Conservation (phyloP, 2,113 vertebrate genomes). For the Raja brachyura region DNA sequence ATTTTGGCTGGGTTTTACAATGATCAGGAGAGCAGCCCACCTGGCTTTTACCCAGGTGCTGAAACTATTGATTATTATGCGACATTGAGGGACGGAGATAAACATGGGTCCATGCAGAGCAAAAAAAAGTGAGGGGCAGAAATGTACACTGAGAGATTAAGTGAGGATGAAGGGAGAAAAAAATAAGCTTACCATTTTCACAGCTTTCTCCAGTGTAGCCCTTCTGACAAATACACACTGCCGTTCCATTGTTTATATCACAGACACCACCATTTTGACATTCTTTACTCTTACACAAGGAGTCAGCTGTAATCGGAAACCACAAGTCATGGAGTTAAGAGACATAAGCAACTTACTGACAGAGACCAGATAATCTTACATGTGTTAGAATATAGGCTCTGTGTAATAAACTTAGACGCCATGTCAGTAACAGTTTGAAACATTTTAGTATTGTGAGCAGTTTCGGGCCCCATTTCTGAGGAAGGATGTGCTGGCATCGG, state of each 20-base stretch:
- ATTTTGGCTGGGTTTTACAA: neutral
- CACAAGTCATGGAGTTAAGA: neutral
- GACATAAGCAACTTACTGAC: neutral
- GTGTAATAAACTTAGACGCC: too few species aligned
- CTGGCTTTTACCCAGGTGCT: neutral
- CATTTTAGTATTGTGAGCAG: neutral
- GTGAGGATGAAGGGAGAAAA: neutral
- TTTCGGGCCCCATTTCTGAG: too few species aligned
- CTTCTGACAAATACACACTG: conserved; percentile 8
- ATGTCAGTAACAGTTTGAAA: neutral
- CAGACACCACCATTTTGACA: conserved; percentile 22
- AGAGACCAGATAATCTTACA: neutral
- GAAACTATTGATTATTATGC: neutral
- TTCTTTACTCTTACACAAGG: neutral
- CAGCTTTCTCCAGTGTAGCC: conserved; percentile 29
- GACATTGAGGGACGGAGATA: too few species aligned
- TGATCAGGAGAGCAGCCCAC: neutral
- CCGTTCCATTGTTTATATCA: neutral
- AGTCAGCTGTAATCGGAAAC: neutral
- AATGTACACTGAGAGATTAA: neutral
- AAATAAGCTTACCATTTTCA: conserved; percentile 18
- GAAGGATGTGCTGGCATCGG: too few species aligned
- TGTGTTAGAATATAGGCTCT: too few species aligned
- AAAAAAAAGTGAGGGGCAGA: neutral
- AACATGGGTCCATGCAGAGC: neutral